Evolutionary conservation across 2,797 vertebrate species (phyloP).

Genomic region (Acanthis flammea): DNA sequence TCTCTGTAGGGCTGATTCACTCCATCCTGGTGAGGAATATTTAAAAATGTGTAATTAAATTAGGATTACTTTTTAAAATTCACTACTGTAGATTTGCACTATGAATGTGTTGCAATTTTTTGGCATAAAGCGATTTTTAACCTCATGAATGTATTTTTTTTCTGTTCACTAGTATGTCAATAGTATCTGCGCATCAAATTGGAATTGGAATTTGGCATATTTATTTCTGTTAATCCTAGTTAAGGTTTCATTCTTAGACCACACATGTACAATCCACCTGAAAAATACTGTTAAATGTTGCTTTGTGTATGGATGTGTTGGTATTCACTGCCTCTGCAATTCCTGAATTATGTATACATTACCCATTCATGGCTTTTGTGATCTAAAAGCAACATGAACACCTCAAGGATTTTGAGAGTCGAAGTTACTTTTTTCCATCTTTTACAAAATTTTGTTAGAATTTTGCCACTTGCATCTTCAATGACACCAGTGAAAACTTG

Average conservation of each 20-base stretch:
- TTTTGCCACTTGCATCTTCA: not conserved
- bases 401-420: not conserved
- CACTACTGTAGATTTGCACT: not conserved
- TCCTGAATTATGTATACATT: not conserved
- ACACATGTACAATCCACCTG: not conserved
- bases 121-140: not conserved
- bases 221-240: not conserved
- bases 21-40: not conserved
- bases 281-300: not conserved
- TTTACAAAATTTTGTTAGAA: not conserved
- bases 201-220: not conserved
- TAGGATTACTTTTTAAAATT: not conserved
- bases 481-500: not conserved
- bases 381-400: not conserved
- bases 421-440: not conserved
- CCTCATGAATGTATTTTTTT: not conserved
- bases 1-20: not conserved
- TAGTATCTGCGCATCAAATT: not conserved
- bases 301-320: not conserved
- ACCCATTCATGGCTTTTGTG: not conserved
- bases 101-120: not conserved
- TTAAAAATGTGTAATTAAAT: not conserved
- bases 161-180: not conserved
- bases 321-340: not conserved
- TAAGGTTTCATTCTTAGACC: not conserved